Evolutionary conservation across 2,797 vertebrate species (phyloP).

Genomic region (Melopsittacus undulatus): DNA sequence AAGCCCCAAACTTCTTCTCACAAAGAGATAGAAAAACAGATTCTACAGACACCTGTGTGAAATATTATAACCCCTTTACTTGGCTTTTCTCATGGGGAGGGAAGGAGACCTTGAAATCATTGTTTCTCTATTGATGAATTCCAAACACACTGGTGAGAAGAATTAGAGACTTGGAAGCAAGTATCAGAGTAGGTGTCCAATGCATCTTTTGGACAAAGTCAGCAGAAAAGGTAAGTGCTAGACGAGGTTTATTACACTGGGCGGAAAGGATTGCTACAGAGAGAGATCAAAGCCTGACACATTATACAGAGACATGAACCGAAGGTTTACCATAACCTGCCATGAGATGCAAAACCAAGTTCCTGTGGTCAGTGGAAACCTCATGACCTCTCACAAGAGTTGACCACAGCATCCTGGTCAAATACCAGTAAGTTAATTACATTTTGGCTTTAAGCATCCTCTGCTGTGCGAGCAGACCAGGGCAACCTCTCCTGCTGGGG

Average conservation of each 20-base stretch:
- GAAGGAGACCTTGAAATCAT: background rate
- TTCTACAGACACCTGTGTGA: constrained; percentile 34
- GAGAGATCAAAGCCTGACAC: constrained; percentile 16
- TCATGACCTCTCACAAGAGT: constrained; percentile 11
- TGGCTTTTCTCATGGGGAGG: background rate
- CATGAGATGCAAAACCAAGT: constrained; percentile 13
- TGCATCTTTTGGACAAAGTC: constrained; percentile 1
- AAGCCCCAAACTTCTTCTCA: constrained; percentile 40
- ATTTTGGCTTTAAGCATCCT: background rate
- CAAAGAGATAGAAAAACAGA: constrained; percentile 16
- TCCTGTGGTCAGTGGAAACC: constrained; percentile 41
- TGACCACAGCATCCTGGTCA: constrained; percentile 39
- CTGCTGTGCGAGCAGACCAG: background rate
- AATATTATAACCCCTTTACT: background rate
- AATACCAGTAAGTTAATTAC: background rate
- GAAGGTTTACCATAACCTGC: background rate
- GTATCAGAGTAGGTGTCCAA: background rate
- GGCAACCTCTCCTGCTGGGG: background rate
- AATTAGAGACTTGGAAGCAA: background rate
- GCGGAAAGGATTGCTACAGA: background rate
- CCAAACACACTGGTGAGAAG: background rate
- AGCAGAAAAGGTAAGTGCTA: constrained; percentile 8
- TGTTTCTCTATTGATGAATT: background rate
- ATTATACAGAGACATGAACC: background rate
- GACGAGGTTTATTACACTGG: background rate